phyloP scores from a whole-genome alignment of 2,113 vertebrate genomes.

The Notarius quadriscutis region DNA sequence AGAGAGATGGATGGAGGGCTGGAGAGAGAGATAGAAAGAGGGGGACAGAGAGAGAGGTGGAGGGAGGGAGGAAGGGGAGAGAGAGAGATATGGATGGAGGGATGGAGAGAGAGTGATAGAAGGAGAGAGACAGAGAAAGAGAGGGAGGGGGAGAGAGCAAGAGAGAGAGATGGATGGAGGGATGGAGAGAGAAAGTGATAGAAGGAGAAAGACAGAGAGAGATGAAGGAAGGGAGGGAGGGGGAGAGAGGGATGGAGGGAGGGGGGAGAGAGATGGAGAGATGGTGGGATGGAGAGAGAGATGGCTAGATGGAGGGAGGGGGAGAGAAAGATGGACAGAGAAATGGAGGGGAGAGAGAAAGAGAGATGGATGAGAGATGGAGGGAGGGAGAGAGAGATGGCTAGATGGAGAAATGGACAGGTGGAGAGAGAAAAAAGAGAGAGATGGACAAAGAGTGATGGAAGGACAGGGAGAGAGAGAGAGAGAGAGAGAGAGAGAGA shows the following conservation, averaged over 20 bases:
- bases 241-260: slow-evolving; percentile 39
- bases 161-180: too few species aligned
- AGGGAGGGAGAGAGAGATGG: background rate
- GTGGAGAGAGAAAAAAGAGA: slow-evolving; percentile 49
- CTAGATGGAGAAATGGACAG: background rate
- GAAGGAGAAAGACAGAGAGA: too few species aligned
- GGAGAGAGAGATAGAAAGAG: too few species aligned
- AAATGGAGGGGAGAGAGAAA: slow-evolving; percentile 50
- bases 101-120: too few species aligned
- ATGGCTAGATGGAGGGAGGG: background rate
- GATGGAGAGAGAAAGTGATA: too few species aligned
- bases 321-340: background rate
- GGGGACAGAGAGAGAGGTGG: too few species aligned
- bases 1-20: too few species aligned
- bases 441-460: background rate
- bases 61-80: too few species aligned
- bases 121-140: too few species aligned
- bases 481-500: background rate
- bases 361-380: background rate
- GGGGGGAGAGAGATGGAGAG: background rate
- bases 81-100: too few species aligned
- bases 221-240: slow-evolving; percentile 19
- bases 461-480: background rate
- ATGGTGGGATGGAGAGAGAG: background rate
- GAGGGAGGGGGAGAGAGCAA: too few species aligned